These are phyloP conservation scores for Dyspetes luteomarginatus DNA, from an alignment of 2,888 invertebrate genomes.

Conservation along the genomic window DNA sequence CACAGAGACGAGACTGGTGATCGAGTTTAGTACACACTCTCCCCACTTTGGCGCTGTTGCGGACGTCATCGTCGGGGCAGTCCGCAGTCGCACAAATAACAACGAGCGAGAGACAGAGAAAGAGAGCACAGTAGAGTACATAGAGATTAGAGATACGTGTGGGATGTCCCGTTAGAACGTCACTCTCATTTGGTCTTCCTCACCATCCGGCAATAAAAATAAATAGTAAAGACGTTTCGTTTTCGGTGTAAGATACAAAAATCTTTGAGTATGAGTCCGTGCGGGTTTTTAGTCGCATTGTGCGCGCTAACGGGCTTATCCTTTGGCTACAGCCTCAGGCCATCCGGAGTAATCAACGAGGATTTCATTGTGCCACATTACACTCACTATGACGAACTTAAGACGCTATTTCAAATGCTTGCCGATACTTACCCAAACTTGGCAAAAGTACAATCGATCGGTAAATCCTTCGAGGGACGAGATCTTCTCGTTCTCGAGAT, in stretches of 20 bases:
- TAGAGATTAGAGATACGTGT: conserved; percentile 1
- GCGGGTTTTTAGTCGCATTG: conserved; percentile 45
- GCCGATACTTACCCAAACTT: conserved; percentile 88
- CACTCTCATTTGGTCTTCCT: conserved; percentile 29
- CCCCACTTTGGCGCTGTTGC: conserved; percentile 13
- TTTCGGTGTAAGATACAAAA: neutral
- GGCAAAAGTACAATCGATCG: conserved; percentile 90
- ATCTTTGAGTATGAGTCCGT: conserved; percentile 54
- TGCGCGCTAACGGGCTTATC: conserved; percentile 48
- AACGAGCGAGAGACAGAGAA: neutral
- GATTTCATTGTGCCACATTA: conserved; percentile 84
- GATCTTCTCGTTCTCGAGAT: conserved; percentile 93
- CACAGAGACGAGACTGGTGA: neutral
- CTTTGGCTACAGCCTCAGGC: conserved; percentile 50
- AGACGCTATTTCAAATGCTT: conserved; percentile 87
- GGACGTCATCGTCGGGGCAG: conserved; percentile 51
- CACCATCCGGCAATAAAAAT: conserved; percentile 34
- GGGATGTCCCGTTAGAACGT: conserved; percentile 57
- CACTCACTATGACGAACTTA: conserved; percentile 89
- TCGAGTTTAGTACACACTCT: conserved; percentile 21
- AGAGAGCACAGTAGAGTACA: neutral
- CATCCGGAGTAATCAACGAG: conserved; percentile 66
- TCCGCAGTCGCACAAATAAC: neutral
- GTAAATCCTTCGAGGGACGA: conserved; percentile 92
- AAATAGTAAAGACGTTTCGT: neutral